Conservation (phyloP, 2,888 invertebrate genomes). For the Drosophila ezoana region DNA sequence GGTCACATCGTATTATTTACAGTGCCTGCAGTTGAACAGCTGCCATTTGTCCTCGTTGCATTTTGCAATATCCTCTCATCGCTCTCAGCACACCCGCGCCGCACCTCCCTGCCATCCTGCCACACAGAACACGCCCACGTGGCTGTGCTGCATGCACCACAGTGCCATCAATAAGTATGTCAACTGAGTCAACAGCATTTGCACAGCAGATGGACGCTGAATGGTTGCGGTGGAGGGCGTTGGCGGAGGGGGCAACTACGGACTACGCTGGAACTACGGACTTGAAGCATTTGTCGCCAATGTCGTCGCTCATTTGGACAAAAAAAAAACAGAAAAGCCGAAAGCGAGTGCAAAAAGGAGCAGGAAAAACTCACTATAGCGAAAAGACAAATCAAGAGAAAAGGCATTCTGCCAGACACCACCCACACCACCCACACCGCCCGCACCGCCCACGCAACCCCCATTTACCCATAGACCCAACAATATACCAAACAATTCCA, state of each 20-base stretch:
- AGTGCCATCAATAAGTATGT: constrained; percentile 71
- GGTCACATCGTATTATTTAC: constrained; percentile 35
- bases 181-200: constrained; percentile 64
- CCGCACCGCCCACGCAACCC: background rate
- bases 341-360: constrained; percentile 31
- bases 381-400: constrained; percentile 61
- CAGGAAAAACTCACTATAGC: constrained; percentile 29
- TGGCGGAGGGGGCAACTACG: background rate
- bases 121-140: constrained; percentile 17
- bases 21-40: constrained; percentile 39
- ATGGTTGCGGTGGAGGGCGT: background rate
- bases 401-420: constrained; percentile 38
- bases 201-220: constrained; percentile 18
- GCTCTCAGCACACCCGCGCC: constrained; percentile 11
- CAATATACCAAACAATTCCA: constrained; percentile 79
- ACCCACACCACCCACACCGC: background rate
- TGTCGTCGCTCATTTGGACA: constrained; percentile 69
- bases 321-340: constrained; percentile 26
- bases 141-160: constrained; percentile 48
- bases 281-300: constrained; percentile 51
- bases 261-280: constrained; percentile 4
- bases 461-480: constrained; percentile 23
- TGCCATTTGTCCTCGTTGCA: constrained; percentile 47
- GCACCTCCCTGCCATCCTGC: background rate
- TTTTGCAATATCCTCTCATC: constrained; percentile 47